Evolutionary conservation across 2,797 vertebrate genomes (phyloP).

Genomic region (Acanthurus tractus): DNA sequence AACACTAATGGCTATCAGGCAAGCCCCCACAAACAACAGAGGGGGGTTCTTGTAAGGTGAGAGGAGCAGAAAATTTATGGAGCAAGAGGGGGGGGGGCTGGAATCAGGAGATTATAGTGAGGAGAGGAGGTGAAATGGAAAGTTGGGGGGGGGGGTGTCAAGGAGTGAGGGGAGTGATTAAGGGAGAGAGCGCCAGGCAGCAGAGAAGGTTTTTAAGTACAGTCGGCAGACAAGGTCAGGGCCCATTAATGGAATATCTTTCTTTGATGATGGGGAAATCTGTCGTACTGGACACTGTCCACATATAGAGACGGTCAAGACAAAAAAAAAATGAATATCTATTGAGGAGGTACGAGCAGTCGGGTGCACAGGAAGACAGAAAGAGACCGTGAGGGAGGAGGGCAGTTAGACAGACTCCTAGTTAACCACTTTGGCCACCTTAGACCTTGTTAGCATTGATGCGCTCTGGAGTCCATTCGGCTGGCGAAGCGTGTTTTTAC

Average conservation of each 20-base stretch:
- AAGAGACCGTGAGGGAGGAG: constrained; percentile 25
- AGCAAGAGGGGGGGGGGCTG: constrained; percentile 11
- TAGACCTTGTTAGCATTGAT: constrained; percentile 83
- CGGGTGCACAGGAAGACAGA: constrained; percentile 29
- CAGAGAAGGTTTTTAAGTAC: constrained; percentile 70
- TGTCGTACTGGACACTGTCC: constrained; percentile 82
- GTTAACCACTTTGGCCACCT: constrained; percentile 84
- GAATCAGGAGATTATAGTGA: constrained; percentile 59
- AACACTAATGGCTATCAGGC: constrained; percentile 94
- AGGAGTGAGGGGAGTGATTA: constrained; percentile 57
- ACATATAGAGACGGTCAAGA: constrained; percentile 75
- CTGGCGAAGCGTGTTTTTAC: constrained; percentile 72
- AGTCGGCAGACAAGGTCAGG: constrained; percentile 71
- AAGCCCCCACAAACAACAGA: constrained; percentile 88
- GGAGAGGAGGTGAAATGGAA: constrained; percentile 67
- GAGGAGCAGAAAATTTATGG: constrained; percentile 75
- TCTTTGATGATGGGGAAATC: constrained; percentile 70
- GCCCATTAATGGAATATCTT: constrained; percentile 75
- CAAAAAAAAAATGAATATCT: constrained; percentile 40
- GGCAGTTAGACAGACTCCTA: constrained; percentile 79
- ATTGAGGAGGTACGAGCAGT: constrained; percentile 46
- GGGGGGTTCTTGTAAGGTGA: constrained; percentile 78
- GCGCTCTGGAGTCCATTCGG: constrained; percentile 76
- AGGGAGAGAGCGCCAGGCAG: constrained; percentile 43
- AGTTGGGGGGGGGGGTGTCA: constrained; percentile 57